Conservation (phyloP, 2,113 vertebrate genomes). For the Arothron firmamentum region DNA sequence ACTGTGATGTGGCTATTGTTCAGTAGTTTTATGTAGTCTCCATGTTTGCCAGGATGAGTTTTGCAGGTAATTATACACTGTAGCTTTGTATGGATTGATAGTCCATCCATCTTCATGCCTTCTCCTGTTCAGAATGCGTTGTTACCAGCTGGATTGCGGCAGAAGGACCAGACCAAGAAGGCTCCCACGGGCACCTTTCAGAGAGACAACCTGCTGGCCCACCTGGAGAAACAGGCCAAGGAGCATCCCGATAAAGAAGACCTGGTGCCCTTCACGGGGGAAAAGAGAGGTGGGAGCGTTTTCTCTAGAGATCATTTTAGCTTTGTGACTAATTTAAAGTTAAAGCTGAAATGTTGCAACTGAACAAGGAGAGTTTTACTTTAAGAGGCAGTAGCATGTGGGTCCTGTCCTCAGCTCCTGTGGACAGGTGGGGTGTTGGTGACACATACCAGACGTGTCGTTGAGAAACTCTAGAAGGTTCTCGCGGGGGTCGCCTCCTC, state of each 20-base stretch:
- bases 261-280: slow-evolving; percentile 91
- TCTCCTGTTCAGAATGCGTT: slow-evolving; percentile 81
- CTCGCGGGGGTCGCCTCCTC: no score
- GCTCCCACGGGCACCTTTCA: slow-evolving; percentile 89
- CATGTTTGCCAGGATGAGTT: no score
- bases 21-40: no score
- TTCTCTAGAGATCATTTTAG: neutral
- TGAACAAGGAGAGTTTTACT: no score
- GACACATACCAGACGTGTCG: neutral
- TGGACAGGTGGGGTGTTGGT: neutral
- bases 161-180: slow-evolving; percentile 97
- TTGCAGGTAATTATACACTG: no score
- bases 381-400: no score
- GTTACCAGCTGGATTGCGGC: slow-evolving; percentile 90
- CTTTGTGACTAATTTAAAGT: no score
- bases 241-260: slow-evolving; percentile 92
- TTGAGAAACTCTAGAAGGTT: no score
- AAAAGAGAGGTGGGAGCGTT: slow-evolving; percentile 86
- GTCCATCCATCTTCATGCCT: neutral
- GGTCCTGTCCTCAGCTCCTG: no score
- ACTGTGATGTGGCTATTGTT: no score
- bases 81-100: no score
- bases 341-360: no score
- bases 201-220: slow-evolving; percentile 90
- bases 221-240: slow-evolving; percentile 95